Base-by-base conservation (phyloP, 2,888 invertebrate genomes). In the Nomada hirtipes region DNA sequence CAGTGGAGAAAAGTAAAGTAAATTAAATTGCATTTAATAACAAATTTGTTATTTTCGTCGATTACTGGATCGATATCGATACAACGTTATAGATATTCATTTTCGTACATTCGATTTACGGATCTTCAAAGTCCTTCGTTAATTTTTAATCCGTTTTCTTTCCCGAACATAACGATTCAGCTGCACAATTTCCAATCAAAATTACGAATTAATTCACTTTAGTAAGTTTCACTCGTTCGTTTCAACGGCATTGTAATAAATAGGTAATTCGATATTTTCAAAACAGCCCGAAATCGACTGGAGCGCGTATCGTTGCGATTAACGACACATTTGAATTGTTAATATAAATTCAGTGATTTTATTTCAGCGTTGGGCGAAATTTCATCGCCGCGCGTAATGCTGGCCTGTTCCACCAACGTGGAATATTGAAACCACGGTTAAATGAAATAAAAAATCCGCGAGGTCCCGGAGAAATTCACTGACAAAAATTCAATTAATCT, bases 131-230 rank as follows among this genome's bases (percentile, higher is more conserved):
- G 18, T 36, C 29, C 26, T 29, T 1, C n/a, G 52, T 11, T n/a
- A 26, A 18, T 65, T 65, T 65, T 65, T 65, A 65, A 52, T 52
- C n/a, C n/a, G n/a, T 4, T 29, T 26, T 29, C 13, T 26, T 0
- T 15, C 11, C 0, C 42, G 1, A 36, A 42, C n/a, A 42, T 11
- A 13, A n/a, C 9, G 50, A 2, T 23, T 67, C 67, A 9, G 36
- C 36, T 67, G 29, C 36, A 15, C 44, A 4, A 10, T 10, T 47
- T 44, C 18, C 15, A 15, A 36, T 67, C 67, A 52, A 53, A 53
- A 67, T 67, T 67, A 20, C 53, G 20, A 52, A 53, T 68, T 68
- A 53, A 68, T 57, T 61, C 29, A 61, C 60, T 60, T 71, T 36
- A 20, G 23, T 36, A 52, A 23, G 7, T 60, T 36, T 36, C 7